These are phyloP conservation scores for Rhyacichthys aspro DNA, from an alignment of 2,797 vertebrate genomes.

Conservation along the genomic window DNA sequence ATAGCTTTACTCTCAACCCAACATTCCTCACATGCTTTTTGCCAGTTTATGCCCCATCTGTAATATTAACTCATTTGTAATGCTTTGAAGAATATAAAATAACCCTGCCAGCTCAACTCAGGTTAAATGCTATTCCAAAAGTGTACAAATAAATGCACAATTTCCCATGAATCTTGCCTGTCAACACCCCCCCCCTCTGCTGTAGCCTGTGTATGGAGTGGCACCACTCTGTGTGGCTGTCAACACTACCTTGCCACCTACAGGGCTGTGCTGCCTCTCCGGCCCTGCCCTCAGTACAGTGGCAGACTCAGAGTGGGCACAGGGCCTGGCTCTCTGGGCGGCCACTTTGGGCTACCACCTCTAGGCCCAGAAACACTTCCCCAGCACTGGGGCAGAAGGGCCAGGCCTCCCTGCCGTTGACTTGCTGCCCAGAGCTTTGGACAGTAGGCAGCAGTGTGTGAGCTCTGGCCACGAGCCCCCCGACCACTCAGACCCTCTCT, in stretches of 20 bases:
- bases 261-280: slow-evolving; percentile 38
- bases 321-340: slow-evolving; percentile 77
- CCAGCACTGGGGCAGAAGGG: slow-evolving; percentile 78
- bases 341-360: slow-evolving; percentile 81
- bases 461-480: slow-evolving; percentile 81
- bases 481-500: slow-evolving; percentile 84
- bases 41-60: slow-evolving; percentile 25
- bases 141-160: slow-evolving; percentile 8
- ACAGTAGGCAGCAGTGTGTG: slow-evolving; percentile 85
- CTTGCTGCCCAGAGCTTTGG: slow-evolving; percentile 80
- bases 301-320: slow-evolving; percentile 64
- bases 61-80: neutral
- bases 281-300: slow-evolving; percentile 36
- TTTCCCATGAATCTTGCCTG: slow-evolving; percentile 12
- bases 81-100: neutral
- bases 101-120: slow-evolving; percentile 1
- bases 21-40: slow-evolving; percentile 67
- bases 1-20: slow-evolving; percentile 47
- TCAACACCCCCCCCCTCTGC: slow-evolving; percentile 20
- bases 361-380: slow-evolving; percentile 81
- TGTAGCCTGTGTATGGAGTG: slow-evolving; percentile 37
- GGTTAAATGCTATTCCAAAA: slow-evolving; percentile 2
- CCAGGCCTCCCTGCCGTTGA: slow-evolving; percentile 83
- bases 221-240: slow-evolving; percentile 65
- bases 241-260: slow-evolving; percentile 72